phyloP scores from a whole-genome alignment of 2,888 invertebrate genomes.

The Napeogenes sylphis region DNA sequence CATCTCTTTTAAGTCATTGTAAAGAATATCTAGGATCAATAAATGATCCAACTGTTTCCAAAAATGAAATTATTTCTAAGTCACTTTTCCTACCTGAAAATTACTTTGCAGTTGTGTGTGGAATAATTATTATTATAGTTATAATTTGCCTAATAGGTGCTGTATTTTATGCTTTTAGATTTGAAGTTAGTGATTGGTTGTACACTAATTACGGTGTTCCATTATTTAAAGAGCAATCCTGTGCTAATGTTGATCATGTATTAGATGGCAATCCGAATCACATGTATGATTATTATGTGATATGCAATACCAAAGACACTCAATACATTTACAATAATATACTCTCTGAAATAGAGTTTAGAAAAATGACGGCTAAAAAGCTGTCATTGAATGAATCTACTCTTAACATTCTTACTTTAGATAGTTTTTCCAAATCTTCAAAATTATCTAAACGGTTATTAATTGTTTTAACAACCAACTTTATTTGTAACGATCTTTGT shows the following conservation, averaged over 20 bases:
- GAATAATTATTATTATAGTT: conserved; percentile 82
- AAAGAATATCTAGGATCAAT: conserved; percentile 79
- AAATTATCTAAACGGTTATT: conserved; percentile 73
- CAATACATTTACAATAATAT: conserved; percentile 82
- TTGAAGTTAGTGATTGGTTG: conserved; percentile 87
- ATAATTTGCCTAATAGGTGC: conserved; percentile 83
- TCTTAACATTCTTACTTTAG: conserved; percentile 78
- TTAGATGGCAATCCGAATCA: conserved; percentile 83
- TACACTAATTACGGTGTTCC: conserved; percentile 88
- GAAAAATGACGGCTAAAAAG: conserved; percentile 84
- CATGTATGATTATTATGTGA: conserved; percentile 91
- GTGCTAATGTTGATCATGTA: conserved; percentile 76
- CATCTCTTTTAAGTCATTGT: conserved; percentile 77
- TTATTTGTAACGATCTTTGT: conserved; percentile 68
- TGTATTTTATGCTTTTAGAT: conserved; percentile 85
- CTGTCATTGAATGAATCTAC: conserved; percentile 82
- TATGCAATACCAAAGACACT: conserved; percentile 90
- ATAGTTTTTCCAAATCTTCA: conserved; percentile 68
- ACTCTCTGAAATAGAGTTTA: conserved; percentile 83
- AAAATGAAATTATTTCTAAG: conserved; percentile 75
- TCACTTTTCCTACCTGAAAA: conserved; percentile 81
- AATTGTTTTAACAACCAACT: conserved; percentile 80
- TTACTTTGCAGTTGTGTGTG: conserved; percentile 86
- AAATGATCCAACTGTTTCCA: conserved; percentile 65
- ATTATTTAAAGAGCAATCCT: conserved; percentile 85